phyloP scores from a whole-genome alignment of 2,888 invertebrate genomes.

The Dynastes hyllus region DNA sequence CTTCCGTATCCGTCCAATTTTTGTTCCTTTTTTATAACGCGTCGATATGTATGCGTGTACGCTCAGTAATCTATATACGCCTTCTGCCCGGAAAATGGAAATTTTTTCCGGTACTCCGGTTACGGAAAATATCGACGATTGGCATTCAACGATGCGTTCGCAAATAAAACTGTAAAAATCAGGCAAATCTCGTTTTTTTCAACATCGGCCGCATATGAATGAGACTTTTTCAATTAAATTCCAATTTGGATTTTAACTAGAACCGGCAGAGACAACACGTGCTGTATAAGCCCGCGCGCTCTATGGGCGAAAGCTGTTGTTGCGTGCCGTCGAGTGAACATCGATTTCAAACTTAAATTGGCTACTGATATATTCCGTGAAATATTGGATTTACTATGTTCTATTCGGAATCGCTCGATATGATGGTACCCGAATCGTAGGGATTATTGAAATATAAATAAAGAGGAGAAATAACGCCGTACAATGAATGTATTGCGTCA shows the following conservation, averaged over 20 bases:
- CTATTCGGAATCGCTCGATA: slow-evolving; percentile 20
- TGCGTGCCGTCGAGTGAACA: slow-evolving; percentile 50
- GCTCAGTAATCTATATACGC: slow-evolving; percentile 31
- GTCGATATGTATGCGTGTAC: slow-evolving; percentile 22
- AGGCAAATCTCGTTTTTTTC: slow-evolving; percentile 68
- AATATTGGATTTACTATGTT: slow-evolving; percentile 41
- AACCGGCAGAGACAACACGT: slow-evolving; percentile 64
- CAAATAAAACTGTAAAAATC: slow-evolving; percentile 69
- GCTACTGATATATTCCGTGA: slow-evolving; percentile 40
- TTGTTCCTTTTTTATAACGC: slow-evolving; percentile 8
- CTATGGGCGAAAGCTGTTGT: slow-evolving; percentile 43
- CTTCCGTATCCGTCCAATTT: slow-evolving; percentile 1
- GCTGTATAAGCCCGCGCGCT: slow-evolving; percentile 48
- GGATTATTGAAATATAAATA: slow-evolving; percentile 21
- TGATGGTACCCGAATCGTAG: slow-evolving; percentile 6
- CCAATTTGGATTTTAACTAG: slow-evolving; percentile 68
- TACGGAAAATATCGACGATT: slow-evolving; percentile 63
- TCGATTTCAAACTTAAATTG: slow-evolving; percentile 51
- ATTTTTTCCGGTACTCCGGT: slow-evolving; percentile 56
- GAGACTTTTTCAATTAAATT: slow-evolving; percentile 72
- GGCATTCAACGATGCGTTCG: slow-evolving; percentile 67
- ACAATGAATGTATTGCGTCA: neutral
- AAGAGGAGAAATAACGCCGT: neutral
- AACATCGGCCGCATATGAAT: slow-evolving; percentile 70
- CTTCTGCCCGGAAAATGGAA: slow-evolving; percentile 59